These are phyloP conservation scores for Phylloscopus trochilus DNA, from an alignment of 2,113 vertebrate species.

Conservation along the genomic window DNA sequence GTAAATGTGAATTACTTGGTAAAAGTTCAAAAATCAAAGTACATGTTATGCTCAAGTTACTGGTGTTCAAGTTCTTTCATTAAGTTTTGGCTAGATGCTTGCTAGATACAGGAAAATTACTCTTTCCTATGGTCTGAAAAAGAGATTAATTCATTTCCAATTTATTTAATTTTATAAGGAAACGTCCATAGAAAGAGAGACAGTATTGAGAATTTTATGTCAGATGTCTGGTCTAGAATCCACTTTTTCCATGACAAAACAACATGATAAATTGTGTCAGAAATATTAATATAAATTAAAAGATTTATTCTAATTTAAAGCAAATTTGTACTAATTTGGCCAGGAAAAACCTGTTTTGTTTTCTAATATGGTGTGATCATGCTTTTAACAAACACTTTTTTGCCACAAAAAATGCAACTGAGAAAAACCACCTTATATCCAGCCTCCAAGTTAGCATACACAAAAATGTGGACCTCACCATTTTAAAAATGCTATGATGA, in stretches of 20 bases:
- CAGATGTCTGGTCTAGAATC: neutral
- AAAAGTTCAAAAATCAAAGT: neutral
- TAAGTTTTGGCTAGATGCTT: neutral
- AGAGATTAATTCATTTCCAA: neutral
- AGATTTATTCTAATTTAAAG: neutral
- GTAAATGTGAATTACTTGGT: neutral
- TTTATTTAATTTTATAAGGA: neutral
- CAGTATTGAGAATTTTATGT: neutral
- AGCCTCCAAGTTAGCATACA: neutral
- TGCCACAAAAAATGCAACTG: neutral
- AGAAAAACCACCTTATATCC: neutral
- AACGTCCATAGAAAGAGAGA: neutral
- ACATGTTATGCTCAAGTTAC: neutral
- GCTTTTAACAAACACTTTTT: neutral
- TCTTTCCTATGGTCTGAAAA: neutral
- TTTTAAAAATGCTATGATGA: neutral
- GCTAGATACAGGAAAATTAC: neutral
- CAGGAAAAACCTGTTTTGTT: conserved; percentile 13
- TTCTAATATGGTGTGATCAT: neutral
- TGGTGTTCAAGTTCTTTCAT: neutral
- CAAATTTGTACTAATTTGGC: neutral
- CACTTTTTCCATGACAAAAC: neutral
- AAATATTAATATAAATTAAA: neutral
- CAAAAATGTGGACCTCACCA: neutral
- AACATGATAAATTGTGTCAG: neutral